Conservation (phyloP, 2,797 vertebrate genomes). For the Pampus argenteus region DNA sequence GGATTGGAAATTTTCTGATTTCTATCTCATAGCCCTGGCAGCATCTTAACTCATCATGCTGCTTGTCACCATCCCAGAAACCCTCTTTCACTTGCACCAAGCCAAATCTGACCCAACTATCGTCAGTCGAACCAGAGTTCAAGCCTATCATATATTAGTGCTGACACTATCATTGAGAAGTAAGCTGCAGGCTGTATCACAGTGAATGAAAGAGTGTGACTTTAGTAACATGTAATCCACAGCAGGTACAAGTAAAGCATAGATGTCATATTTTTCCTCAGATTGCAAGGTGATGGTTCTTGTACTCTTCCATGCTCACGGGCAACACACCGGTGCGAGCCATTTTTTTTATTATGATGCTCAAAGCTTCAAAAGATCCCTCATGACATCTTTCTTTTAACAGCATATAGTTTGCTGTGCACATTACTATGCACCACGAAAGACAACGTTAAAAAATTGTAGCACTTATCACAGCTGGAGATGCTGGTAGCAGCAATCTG, state of each 20-base stretch:
- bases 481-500: slow-evolving; percentile 55
- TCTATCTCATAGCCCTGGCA: slow-evolving; percentile 66
- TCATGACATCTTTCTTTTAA: slow-evolving; percentile 25
- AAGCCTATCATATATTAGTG: slow-evolving; percentile 49
- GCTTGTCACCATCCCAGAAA: slow-evolving; percentile 64
- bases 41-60: slow-evolving; percentile 77
- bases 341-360: slow-evolving; percentile 88
- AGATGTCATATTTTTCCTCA: slow-evolving; percentile 1
- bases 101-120: slow-evolving; percentile 57
- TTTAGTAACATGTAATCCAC: slow-evolving; percentile 28
- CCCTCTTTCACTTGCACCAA: slow-evolving; percentile 56
- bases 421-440: slow-evolving; percentile 44
- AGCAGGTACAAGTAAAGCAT: too few relatives aligned
- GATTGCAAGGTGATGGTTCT: slow-evolving; percentile 84
- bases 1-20: slow-evolving; percentile 78
- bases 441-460: slow-evolving; percentile 57
- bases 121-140: slow-evolving; percentile 70
- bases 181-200: slow-evolving; percentile 25
- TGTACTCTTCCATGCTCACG: slow-evolving; percentile 85
- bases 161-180: slow-evolving; percentile 27
- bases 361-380: slow-evolving; percentile 60
- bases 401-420: slow-evolving; percentile 30
- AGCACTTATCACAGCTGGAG: slow-evolving; percentile 75
- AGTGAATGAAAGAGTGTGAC: slow-evolving; percentile 34
- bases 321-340: slow-evolving; percentile 88